phyloP scores from a whole-genome alignment of 35 echinoderm and acorn worm species.

The Ophiothrix spiculata region DNA sequence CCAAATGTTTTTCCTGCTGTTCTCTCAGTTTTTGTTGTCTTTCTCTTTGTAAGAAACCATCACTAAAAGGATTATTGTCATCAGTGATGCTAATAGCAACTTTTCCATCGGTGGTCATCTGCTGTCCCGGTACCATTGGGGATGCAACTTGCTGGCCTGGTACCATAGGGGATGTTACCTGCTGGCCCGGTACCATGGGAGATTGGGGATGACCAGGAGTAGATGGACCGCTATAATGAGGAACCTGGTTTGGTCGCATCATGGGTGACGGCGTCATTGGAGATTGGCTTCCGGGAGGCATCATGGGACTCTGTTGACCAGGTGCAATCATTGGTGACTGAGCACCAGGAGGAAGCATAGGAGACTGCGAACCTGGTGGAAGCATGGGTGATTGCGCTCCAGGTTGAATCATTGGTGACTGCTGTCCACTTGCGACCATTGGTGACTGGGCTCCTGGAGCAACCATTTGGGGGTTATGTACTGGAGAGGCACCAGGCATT shows the following conservation, averaged over 20 bases:
- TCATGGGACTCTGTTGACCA: constrained; percentile 61
- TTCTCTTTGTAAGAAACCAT: constrained; percentile 83
- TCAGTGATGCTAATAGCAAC: constrained; percentile 45
- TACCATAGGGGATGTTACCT: constrained; percentile 15
- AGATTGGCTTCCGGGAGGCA: neutral
- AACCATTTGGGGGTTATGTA: constrained; percentile 1
- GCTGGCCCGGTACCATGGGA: constrained; percentile 11
- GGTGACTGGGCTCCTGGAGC: constrained; percentile 22
- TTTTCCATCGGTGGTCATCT: neutral
- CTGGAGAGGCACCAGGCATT: constrained; percentile 5
- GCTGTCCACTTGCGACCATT: constrained; percentile 23
- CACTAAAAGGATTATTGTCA: constrained; percentile 98
- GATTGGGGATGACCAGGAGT: constrained; percentile 13
- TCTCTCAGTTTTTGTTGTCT: constrained; percentile 61
- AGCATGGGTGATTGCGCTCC: constrained; percentile 63
- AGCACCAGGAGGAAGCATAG: constrained; percentile 50
- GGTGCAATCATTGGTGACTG: constrained; percentile 67
- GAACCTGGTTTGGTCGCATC: constrained; percentile 14
- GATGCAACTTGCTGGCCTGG: too few species aligned
- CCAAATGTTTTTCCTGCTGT: constrained; percentile 73
- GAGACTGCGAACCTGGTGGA: constrained; percentile 48
- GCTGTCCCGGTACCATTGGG: too few species aligned
- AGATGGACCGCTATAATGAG: neutral
- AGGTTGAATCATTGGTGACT: constrained; percentile 60
- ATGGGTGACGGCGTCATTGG: constrained; percentile 26